Conservation (phyloP, 2,888 invertebrate genomes). For the Amitus sp. region DNA sequence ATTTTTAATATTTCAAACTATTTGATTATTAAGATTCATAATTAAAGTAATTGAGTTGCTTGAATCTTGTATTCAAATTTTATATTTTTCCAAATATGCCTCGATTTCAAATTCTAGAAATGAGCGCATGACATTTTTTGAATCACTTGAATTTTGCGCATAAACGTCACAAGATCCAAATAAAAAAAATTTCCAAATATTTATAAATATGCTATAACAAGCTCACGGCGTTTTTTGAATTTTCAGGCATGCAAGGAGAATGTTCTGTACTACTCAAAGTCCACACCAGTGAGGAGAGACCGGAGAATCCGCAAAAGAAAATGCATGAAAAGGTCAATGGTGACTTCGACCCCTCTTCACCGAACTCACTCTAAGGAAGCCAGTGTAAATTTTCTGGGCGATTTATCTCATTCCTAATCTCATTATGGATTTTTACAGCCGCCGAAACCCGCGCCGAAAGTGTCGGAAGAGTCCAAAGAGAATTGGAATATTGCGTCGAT, state of each 20-base stretch:
- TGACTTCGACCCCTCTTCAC: conserved; percentile 60
- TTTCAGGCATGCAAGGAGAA: conserved; percentile 62
- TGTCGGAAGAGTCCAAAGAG: conserved; percentile 61
- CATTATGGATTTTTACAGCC: conserved; percentile 45
- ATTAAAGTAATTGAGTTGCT: no score
- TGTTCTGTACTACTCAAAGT: conserved; percentile 62
- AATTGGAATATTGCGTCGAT: conserved; percentile 57
- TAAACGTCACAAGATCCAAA: conserved; percentile 4
- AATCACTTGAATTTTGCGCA: no score
- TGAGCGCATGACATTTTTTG: no score
- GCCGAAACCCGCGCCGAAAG: conserved; percentile 49
- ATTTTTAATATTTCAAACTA: no score
- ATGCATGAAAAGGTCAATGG: conserved; percentile 62
- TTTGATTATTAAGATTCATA: no score
- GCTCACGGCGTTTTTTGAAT: neutral
- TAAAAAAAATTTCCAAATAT: no score
- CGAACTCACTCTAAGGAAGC: conserved; percentile 54
- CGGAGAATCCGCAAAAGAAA: conserved; percentile 60
- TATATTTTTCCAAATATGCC: no score
- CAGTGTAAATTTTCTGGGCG: no score
- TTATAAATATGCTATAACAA: conserved; percentile 1
- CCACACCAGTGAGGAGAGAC: conserved; percentile 57
- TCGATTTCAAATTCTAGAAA: no score
- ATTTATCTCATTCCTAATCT: no score
- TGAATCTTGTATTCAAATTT: no score